Evolutionary conservation across 2,113 vertebrate genomes (phyloP).

Genomic region (Lates calcarifer): DNA sequence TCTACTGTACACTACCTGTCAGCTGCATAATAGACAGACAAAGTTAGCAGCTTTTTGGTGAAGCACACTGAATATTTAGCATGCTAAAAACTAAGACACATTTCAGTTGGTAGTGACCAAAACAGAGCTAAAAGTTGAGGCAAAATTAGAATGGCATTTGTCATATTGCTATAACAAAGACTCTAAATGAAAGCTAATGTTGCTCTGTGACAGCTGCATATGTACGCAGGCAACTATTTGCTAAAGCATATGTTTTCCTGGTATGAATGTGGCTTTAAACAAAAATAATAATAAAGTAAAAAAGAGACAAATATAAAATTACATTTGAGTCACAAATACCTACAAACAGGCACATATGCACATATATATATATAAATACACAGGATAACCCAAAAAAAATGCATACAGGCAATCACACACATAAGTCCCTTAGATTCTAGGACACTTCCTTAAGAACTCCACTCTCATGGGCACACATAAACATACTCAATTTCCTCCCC

Average conservation of each 20-base stretch:
- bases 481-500: slow-evolving; percentile 6
- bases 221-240: background rate
- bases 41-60: background rate
- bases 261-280: too few species aligned
- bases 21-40: background rate
- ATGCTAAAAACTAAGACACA: background rate
- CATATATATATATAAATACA: background rate
- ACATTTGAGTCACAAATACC: background rate
- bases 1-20: too few species aligned
- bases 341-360: background rate
- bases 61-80: background rate
- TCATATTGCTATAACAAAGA: background rate
- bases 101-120: background rate
- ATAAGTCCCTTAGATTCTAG: slow-evolving; percentile 25
- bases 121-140: background rate
- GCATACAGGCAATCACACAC: background rate
- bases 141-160: background rate
- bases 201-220: background rate
- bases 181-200: background rate
- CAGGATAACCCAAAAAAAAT: background rate
- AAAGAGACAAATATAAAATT: background rate
- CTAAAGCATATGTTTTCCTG: background rate
- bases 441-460: slow-evolving; percentile 21
- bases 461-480: slow-evolving; percentile 7
- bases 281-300: too few species aligned